Evolutionary conservation across 2,888 invertebrate species (phyloP), one percentile per base, ranked within the genome.

Genomic region (Hirtodrosophila confusa): DNA sequence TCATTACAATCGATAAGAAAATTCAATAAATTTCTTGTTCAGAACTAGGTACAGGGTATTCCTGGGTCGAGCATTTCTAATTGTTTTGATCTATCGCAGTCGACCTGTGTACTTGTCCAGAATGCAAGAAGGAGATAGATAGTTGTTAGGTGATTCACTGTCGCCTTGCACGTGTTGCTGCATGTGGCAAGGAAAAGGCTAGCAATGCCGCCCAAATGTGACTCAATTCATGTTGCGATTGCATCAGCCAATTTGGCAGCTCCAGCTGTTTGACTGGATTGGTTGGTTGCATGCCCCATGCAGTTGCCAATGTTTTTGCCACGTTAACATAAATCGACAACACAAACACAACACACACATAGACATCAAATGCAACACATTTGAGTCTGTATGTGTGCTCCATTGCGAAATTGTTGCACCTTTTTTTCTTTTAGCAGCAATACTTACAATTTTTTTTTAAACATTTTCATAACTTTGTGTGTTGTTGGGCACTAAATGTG

Each of bases 381-480:
- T 49, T 51, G 39, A 27, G 31, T 12, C 11, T 43, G 23, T 41
- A 43, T 35, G 55, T 33, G 5, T 55, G 37, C 53, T 51, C 29
- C 45, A 69, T 75, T 77, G 79, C 68, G 66, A 84, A 84, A 85
- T 70, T 45, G 29, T 12, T 55, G 50, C 43, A 47, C 27, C 12
- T 8, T 37, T 51, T 8, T 37, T 51, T 51, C 8, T 4, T 4
- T 31, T 9, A 8, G 9, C 29, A 1, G 41, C 31, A 43, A 12
- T 86, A 90, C 90, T 90, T 77, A 90, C 90, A 72, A 57, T 85
- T 73, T 69, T 80, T 84, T 89, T 60, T 75, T 79, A 78, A 82
- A 85, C 89, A 92, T 90, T 88, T 89, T 89, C 67, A 84, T 80
- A 78, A 71, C 67, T 78, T 87, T 88, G 60, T 87, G 82, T 85